Percentiles rank a stretch among this genome's conserved stretches.
phyloP scores from a whole-genome alignment of 2,113 vertebrate species.

The Indicator maculatus region DNA sequence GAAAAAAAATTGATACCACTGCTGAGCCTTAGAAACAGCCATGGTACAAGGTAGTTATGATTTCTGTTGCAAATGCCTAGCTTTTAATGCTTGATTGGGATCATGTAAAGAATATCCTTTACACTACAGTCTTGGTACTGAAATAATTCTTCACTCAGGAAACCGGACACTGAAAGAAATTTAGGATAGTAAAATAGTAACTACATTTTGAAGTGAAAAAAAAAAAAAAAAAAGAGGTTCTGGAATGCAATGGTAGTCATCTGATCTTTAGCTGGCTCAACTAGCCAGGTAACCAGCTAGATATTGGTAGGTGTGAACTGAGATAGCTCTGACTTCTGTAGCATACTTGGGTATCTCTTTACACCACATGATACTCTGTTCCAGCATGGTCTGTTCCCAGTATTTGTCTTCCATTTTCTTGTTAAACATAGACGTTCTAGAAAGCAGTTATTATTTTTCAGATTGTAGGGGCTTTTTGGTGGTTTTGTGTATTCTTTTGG shows the following conservation, averaged over 20 bases:
- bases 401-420: neutral
- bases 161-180: neutral
- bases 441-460: neutral
- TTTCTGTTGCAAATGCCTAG: neutral
- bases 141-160: neutral
- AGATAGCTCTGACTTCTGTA: neutral
- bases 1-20: neutral
- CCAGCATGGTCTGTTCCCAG: neutral
- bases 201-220: neutral
- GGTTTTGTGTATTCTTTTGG: neutral
- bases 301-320: neutral
- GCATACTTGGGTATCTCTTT: neutral
- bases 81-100: neutral
- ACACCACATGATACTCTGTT: neutral
- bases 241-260: neutral
- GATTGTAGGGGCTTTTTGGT: neutral
- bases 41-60: neutral
- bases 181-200: neutral
- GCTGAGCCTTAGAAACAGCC: neutral
- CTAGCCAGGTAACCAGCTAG: neutral
- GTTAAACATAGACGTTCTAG: neutral
- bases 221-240: neutral
- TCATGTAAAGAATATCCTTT: neutral
- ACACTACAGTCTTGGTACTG: fast-evolving
- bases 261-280: neutral